Base-by-base conservation (phyloP, 1,140 invertebrate species). In the Diorhabda elongata region DNA sequence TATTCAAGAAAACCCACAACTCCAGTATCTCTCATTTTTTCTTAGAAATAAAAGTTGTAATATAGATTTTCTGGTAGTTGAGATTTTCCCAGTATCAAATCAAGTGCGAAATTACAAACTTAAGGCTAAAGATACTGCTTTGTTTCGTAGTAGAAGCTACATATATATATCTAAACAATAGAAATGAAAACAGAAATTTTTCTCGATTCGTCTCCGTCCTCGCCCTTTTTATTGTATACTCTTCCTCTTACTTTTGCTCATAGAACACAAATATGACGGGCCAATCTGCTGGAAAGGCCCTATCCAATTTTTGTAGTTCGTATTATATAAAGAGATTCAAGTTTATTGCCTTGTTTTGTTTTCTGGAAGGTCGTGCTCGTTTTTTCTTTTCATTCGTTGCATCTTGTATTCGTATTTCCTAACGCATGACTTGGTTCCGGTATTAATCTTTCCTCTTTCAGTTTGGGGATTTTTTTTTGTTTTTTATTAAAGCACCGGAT, bases 311-410 rank as follows among this genome's bases (percentile, higher is more conserved):
- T 67, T 60, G 65, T 56, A 67, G 65, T 67, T 67, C 65, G 58
- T 56, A 67, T 67, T 58, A 67, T 58, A 67, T 67, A 67, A 67
- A 60, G 65, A 67, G 65, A 67, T 67, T 67, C 58, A 60, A 67
- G 44, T 67, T 67, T 67, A 67, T 67, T 67, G 65, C 65, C 65
- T 60, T 67, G 65, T 67, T 67, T 67, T 67, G 65, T 67, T 67
- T 67, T 67, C 65, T 26, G 26, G 26, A 26, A 26, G 26, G 26
- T 26, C 26, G 26, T 26, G 58, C 52, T 52, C 65, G 65, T 60
- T 60, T 56, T 67, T 60, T 56, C 64, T 56, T 66, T 66, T 67
- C 60, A 67, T 67, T 67, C 60, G 65, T 58, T 42, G 58, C 58
- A 67, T 67, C 44, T 56, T 60, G 42, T 26, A n/a, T 64, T 67